Base-by-base conservation (phyloP, 1,140 invertebrate genomes). In the Zelostemma sp. region DNA sequence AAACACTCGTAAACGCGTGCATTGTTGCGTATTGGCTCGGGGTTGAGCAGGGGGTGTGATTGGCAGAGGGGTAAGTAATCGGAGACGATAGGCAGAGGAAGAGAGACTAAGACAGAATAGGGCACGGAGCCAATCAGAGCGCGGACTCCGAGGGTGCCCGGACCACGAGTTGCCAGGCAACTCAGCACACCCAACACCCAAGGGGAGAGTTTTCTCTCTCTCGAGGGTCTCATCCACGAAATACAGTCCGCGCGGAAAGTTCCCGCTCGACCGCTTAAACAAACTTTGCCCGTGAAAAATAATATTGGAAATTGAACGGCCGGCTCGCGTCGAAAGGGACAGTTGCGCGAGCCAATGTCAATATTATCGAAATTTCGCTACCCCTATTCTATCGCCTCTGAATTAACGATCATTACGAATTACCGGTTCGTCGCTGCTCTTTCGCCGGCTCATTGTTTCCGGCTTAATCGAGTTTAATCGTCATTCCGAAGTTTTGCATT, bases 101-200 rank as follows among this genome's bases (percentile, higher is more conserved):
- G 69, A 71, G 71, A 58, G 68, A 63, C 68, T 68, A 71, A 68
- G 69, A 73, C 57, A 75, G 68, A 69, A 59, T 55, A 65, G 50
- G 41, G 47, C n/a, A 62, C 62, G 51, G 70, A 62, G 73, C 67
- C 69, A 73, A 69, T 72, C 67, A 70, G 70, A 73, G 70, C 56
- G 61, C 67, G 70, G 67, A 72, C 69, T 72, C 65, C 47, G 64
- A 70, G 75, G 70, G 69, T 71, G 71, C 81, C 76, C 21, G 21
- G 21, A 3, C 8, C 8, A 8, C 21, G 21, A 25, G 84, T 85
- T 85, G 82, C 84, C 74, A 72, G 73, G 84, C 83, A 85, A 85
- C 83, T 75, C 63, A 70, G 62, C 66, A 83, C 80, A 82, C 82
- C 80, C 82, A 74, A 82, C 77, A 77, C 80, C 79, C 80, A 72